Base-by-base conservation (phyloP, 2,113 vertebrate genomes). In the Gadus chalcogrammus region DNA sequence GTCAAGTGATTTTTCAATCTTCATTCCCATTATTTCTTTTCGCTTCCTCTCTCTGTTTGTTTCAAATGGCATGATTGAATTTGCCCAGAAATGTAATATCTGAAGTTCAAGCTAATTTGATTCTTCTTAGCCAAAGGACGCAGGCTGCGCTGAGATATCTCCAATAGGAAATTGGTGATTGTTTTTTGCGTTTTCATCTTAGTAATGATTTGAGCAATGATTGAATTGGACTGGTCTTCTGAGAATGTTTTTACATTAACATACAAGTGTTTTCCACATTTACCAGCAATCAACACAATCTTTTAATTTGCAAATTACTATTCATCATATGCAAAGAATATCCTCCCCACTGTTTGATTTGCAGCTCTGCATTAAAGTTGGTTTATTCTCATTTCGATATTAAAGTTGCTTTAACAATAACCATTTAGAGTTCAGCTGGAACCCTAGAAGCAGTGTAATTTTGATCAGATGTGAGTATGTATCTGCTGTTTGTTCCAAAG, bases 131-230 rank as follows among this genome's bases (percentile, higher is more conserved):
- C 79, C 73, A 62, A 65, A 70, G 27, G 84, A 86, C 82, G 67
- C 64, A 24, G 86, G 86, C 79, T 69, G 68, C 77, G 81, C 70
- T 71, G 69, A 76, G 76, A 88, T 88, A 78, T 72, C 85, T 74
- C 87, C 81, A 87, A 81, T 69, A 53, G 79, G 69, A 85, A 88
- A 86, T 90, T 82, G 86, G 81, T 89, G 77, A 90, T 88, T 87
- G 87, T 82, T 88, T 79, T 86, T 87, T 86, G 75, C 81, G 22
- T 85, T 88, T 85, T 82, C 84, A 88, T 88, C 73, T 74, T 70
- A 72, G 64, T 79, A 20, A 70, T 72, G 67, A 75, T 82, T 78
- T 82, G 62, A 76, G 72, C 64, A 28, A 35, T 31, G 20, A 62
- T 3, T 62, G 61, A 62, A 27, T 22, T 22, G 18, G n/a, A 61